Evolutionary conservation across 1,140 invertebrate species (phyloP), one percentile per base, ranked within the genome.

Genomic region (Condylostylus longicornis): DNA sequence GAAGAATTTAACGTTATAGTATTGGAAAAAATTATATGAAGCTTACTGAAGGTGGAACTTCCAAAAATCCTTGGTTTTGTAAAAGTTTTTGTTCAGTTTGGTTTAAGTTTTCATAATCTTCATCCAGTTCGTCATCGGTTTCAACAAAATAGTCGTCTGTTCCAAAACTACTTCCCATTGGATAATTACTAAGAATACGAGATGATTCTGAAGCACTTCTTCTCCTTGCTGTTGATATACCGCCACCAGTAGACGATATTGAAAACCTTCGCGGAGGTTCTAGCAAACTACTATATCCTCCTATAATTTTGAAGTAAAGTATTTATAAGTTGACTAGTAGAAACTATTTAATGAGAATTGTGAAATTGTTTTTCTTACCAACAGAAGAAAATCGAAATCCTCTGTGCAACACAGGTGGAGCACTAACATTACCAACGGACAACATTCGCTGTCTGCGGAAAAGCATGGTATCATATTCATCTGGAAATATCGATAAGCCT

Each of bases 221-320:
- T 7, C 58, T 45, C 0, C 57, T 40, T n/a, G n/a, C n/a, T n/a
- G n/a, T n/a, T n/a, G n/a, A n/a, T n/a, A n/a, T n/a, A 5, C 69
- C 68, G 22, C 67, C 63, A 8, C 73, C 60, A 12, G 53, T 46
- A 2, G 54, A 47, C 2, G 54, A 52, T n/a, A 63, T 65, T 13
- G 68, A 64, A 20, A 70, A 61, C 49, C 63, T 66, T 45, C 62
- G 70, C 27, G 75, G 71, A 6, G 76, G 72, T 37, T 73, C 69
- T 33, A 79, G 51, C 27, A 80, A 53, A 46, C 75, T 75, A 35
- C 75, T 75, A 45, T 79, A 79, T 25, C 75, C 76, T 36, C 72
- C 72, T 5, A 68, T 48, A 4, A 45, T 52, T 17, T 31, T 31
- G 7, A 31, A 31, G 13, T 6, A 7, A 13, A 31, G 10, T 31